Conservation (phyloP, 2,797 vertebrate genomes). For the Phalanger gymnotis region DNA sequence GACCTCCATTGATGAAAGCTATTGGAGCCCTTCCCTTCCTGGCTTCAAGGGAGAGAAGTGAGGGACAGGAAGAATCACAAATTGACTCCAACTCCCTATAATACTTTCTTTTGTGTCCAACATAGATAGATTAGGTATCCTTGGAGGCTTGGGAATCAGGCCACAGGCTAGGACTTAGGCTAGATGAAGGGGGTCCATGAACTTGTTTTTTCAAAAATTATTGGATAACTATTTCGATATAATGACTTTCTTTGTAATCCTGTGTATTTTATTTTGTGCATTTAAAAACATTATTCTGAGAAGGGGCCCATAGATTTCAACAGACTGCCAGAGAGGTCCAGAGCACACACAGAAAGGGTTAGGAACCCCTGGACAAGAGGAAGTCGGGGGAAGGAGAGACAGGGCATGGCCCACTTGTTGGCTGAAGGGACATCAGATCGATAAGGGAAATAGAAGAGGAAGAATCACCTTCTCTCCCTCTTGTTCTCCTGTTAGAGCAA, state of each 20-base stretch:
- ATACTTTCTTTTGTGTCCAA: constrained; percentile 4
- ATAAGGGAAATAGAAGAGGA: not conserved
- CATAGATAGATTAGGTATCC: constrained; percentile 21
- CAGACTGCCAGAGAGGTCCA: not conserved
- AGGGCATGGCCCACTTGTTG: not conserved
- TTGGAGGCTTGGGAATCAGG: not conserved
- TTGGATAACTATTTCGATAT: not conserved
- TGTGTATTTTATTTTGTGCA: not conserved
- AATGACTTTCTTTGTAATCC: not conserved
- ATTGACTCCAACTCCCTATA: not conserved
- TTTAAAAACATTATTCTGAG: not conserved
- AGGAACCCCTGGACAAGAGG: not conserved
- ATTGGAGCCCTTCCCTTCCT: not conserved
- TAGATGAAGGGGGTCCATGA: not conserved
- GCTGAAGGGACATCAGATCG: constrained; percentile 16
- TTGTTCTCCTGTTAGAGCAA: not conserved
- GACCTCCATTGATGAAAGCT: not conserved
- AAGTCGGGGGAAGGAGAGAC: not conserved
- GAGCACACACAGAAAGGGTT: not conserved
- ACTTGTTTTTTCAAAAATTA: not conserved
- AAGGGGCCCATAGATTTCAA: not conserved
- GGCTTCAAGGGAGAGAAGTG: not conserved
- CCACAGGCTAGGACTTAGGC: not conserved
- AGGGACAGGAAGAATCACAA: not conserved
- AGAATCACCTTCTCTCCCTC: not conserved